Base-by-base conservation (phyloP, 2,888 invertebrate genomes). In the Pristionchus entomophagus region DNA sequence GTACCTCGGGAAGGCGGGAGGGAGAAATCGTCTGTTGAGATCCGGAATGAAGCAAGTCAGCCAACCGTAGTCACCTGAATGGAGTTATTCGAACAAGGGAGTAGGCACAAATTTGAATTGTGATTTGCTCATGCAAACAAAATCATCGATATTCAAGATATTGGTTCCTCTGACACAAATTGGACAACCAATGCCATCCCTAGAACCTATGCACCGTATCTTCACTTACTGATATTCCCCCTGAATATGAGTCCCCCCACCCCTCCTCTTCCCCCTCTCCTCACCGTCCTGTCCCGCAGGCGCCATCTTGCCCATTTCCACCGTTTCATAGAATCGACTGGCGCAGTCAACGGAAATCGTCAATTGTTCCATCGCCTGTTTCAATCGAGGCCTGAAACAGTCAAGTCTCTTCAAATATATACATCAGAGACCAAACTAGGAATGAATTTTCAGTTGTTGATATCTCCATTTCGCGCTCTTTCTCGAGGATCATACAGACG, bases 21-120 rank as follows among this genome's bases (percentile, higher is more conserved):
- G 99, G 86, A 99, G 95, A 82, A 98, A 95, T 69, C 97, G 96
- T 94, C 98, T 98, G 95, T 99, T 99, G 73, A 98, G 96, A 94
- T 97, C 96, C 4, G 98, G 97, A 93, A 98, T 97, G 94, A 99
- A 99, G 0, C 98, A 98, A 95, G 97, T 92, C 35, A 94, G 73
- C 91, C 91, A 91, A 0, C 51, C 78, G 86, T 86, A 91, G 86
- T 89, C 87, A 1, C 88, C 91, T 89, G 82, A 22, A 87, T 29
- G 22, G 4, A 38, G 38, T 19, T 5, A 0, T 41, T 41, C n/a
- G n/a, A n/a, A n/a, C n/a, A n/a, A n/a, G n/a, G n/a, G n/a, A n/a
- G n/a, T n/a, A n/a, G n/a, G n/a, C n/a, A n/a, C n/a, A n/a, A n/a
- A n/a, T n/a, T n/a, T 51, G 19, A 51, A 51, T 17, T 51, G 53